Base-by-base conservation (phyloP, 1,140 invertebrate species). In the Thereuonema tuberculata region DNA sequence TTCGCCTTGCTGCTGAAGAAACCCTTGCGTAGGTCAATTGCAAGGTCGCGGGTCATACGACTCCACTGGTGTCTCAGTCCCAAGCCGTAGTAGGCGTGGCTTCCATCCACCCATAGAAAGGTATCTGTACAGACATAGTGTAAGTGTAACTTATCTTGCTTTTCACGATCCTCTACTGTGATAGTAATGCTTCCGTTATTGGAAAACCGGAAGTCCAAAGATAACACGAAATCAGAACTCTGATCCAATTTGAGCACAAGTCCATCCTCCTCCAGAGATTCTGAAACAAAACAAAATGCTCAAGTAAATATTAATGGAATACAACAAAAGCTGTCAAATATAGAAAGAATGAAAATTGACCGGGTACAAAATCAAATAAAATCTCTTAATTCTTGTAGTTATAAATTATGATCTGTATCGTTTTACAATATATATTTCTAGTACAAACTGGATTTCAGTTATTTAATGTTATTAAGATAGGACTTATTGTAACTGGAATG, bases 21-120 rank as follows among this genome's bases (percentile, higher is more conserved):
- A 80, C 92, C 80, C 76, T 98, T 98, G 69, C 93, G 86, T 61
- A 97, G 78, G 74, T 98, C 95, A 52, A 94, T 84, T 56, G 88
- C 80, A 23, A 98, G 73, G 69, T 98, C 92, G 56, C 95, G 79
- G 0, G 89, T 90, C 1, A 98, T 70, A 64, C 81, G 80, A 49
- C 81, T 81, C 92, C 93, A 96, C 47, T 80, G 78, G 66, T 79
- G 77, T 62, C 60, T 54, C 72, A 77, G 65, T 17, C 90, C 89
- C 58, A 97, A 81, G 2, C 91, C 93, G 72, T 95, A 88, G 69
- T 85, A 93, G 57, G 93, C 83, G 69, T 91, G 82, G 57, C 82
- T 81, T 55, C 82, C 83, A 71, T 85, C 81, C 55, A 82, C 78
- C 62, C 80, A 78, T 49, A 95, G 82, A 29, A 87, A 69, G 56